Percentiles rank a stretch among this genome's conserved stretches.
phyloP scores from a whole-genome alignment of 2,113 vertebrate genomes.

The Neodon shergylaensis region DNA sequence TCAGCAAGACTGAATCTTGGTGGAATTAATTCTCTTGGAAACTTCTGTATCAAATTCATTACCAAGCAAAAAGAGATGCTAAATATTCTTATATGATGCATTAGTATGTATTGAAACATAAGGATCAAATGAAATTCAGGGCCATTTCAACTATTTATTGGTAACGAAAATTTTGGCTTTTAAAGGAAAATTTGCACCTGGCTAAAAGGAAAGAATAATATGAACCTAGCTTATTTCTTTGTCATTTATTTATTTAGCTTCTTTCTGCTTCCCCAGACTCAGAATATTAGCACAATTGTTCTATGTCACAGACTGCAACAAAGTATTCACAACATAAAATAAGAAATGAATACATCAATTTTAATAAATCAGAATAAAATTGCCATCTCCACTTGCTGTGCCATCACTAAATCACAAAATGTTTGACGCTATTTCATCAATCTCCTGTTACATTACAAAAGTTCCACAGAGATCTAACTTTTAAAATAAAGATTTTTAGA shows the following conservation, averaged over 20 bases:
- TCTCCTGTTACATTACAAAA: background rate
- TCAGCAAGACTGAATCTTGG: background rate
- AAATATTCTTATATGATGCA: background rate
- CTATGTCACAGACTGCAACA: conserved; percentile 21
- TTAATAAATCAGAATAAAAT: conserved; percentile 48
- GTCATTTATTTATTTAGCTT: background rate
- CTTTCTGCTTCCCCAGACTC: conserved; percentile 27
- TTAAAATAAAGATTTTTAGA: background rate
- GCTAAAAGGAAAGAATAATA: background rate
- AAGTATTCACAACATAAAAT: conserved; percentile 51
- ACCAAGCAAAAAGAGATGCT: background rate
- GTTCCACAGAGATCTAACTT: conserved; percentile 18
- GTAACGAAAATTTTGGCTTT: conserved; percentile 44
- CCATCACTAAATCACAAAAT: conserved; percentile 45
- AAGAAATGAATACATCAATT: conserved; percentile 29
- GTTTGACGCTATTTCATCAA: conserved; percentile 2
- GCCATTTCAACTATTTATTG: background rate
- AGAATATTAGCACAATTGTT: conserved; percentile 25
- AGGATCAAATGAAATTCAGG: background rate
- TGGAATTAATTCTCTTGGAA: conserved; percentile 31
- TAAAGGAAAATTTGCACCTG: conserved; percentile 63
- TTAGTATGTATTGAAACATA: conserved; percentile 17
- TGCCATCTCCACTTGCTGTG: background rate
- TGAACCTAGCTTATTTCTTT: background rate
- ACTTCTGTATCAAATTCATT: conserved; percentile 18